A percentile compares a stretch with the other conserved stretches of the same genome.
These are phyloP conservation scores for Drosophila atroscutellata DNA, from an alignment of 2,888 invertebrate genomes.

Conservation along the genomic window DNA sequence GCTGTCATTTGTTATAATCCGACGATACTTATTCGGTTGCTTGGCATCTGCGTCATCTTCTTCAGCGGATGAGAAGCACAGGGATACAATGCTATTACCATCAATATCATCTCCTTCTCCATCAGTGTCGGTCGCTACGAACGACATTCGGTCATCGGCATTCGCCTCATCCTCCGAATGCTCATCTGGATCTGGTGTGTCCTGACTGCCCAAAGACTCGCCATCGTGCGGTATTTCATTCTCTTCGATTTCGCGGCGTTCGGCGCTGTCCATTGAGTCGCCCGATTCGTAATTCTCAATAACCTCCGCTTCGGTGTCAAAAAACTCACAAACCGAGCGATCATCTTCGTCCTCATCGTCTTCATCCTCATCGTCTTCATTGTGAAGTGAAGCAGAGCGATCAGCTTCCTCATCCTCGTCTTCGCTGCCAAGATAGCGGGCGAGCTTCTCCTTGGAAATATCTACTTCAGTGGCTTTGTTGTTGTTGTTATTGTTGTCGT, in stretches of 20 bases:
- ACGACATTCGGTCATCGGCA: constrained; percentile 85
- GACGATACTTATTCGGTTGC: constrained; percentile 39
- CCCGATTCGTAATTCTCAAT: constrained; percentile 77
- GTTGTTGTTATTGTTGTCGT: constrained; percentile 12
- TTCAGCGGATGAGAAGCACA: constrained; percentile 47
- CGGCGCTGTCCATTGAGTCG: constrained; percentile 85
- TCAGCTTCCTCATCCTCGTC: constrained; percentile 30
- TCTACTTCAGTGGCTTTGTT: neutral
- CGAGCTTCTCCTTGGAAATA: neutral
- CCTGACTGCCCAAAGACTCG: constrained; percentile 86
- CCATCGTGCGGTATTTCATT: constrained; percentile 86
- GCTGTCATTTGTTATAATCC: constrained; percentile 43
- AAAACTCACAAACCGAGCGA: constrained; percentile 54
- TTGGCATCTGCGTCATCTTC: constrained; percentile 21
- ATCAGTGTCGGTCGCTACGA: constrained; percentile 85
- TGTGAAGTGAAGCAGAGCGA: neutral
- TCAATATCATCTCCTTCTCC: constrained; percentile 31
- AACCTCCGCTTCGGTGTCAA: constrained; percentile 79
- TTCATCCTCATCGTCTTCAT: constrained; percentile 13
- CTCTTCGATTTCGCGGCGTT: constrained; percentile 85
- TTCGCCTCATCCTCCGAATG: constrained; percentile 78
- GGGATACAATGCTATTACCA: constrained; percentile 30
- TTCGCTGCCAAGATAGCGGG: constrained; percentile 20
- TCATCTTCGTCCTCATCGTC: constrained; percentile 18
- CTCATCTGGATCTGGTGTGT: constrained; percentile 85